Evolutionary conservation across 1,140 invertebrate species (phyloP).

Genomic region (Cotesia vestalis): DNA sequence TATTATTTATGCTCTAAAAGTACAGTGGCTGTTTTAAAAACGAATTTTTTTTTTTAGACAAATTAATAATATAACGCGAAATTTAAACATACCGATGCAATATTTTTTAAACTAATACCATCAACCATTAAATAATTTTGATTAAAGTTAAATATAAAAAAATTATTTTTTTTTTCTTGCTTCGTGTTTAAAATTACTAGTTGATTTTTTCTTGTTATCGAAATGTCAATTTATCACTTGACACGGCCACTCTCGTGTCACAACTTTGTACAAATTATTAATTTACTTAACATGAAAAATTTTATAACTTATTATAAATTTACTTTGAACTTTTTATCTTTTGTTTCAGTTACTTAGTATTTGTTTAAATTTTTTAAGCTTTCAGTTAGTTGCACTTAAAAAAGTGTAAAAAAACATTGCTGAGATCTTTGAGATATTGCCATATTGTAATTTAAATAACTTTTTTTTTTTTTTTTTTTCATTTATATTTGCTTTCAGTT

Average conservation of each 20-base stretch:
- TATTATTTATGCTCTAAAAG: constrained; percentile 1
- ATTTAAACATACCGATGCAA: too few relatives aligned
- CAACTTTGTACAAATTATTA: constrained; percentile 39
- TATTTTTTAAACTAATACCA: too few relatives aligned
- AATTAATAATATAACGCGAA: too few relatives aligned
- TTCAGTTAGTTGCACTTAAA: constrained; percentile 31
- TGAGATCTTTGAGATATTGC: constrained; percentile 29
- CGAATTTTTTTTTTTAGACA: background rate
- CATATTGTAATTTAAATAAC: constrained; percentile 34
- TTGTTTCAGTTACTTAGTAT: constrained; percentile 30
- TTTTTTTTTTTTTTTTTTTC: constrained; percentile 24
- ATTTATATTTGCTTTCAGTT: constrained; percentile 3
- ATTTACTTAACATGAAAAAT: constrained; percentile 41
- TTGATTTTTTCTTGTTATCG: constrained; percentile 9
- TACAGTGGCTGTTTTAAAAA: background rate
- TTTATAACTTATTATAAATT: constrained; percentile 37
- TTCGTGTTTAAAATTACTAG: constrained; percentile 2
- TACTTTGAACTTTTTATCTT: constrained; percentile 42
- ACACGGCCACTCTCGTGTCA: constrained; percentile 37
- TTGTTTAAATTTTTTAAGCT: constrained; percentile 4
- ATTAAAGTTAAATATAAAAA: too few relatives aligned
- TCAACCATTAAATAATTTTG: too few relatives aligned
- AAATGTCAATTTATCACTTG: constrained; percentile 37
- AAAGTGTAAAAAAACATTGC: constrained; percentile 40
- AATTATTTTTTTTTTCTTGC: background rate